A percentile compares a stretch with the other conserved stretches of the same genome.
phyloP scores from a whole-genome alignment of 2,797 vertebrate genomes.

The Dendrocincla tyrannina region DNA sequence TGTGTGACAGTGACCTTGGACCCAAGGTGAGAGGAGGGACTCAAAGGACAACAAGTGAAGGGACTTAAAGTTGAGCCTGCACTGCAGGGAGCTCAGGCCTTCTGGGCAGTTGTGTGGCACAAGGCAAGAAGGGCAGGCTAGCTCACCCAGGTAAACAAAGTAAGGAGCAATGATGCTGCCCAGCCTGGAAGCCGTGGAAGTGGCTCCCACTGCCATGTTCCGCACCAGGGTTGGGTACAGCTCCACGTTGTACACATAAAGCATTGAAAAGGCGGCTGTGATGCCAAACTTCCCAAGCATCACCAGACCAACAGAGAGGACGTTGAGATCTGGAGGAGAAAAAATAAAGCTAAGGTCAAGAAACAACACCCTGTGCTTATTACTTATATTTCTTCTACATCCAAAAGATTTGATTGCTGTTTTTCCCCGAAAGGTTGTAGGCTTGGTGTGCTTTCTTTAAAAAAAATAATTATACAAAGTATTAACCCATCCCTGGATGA shows the following conservation, averaged over 20 bases:
- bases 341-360: background rate
- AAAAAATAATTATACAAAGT: background rate
- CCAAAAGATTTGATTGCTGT: background rate
- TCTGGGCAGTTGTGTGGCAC: background rate
- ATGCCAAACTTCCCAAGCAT: conserved; percentile 93
- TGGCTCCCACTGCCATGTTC: conserved; percentile 88
- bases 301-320: conserved; percentile 77
- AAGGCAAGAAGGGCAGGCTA: background rate
- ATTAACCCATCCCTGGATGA: background rate
- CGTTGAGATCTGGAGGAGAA: conserved; percentile 69
- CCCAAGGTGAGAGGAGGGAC: background rate
- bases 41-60: background rate
- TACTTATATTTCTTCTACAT: background rate
- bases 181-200: conserved; percentile 88
- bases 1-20: background rate
- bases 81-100: background rate
- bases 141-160: conserved; percentile 88
- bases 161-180: conserved; percentile 93
- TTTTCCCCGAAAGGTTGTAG: background rate
- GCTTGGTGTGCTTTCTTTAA: background rate
- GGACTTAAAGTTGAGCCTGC: background rate
- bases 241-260: conserved; percentile 93
- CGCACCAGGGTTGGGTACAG: conserved; percentile 89
- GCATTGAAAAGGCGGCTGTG: conserved; percentile 88
- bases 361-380: background rate